Base-by-base conservation (phyloP, 2,797 vertebrate genomes). In the Manis crassicaudata region DNA sequence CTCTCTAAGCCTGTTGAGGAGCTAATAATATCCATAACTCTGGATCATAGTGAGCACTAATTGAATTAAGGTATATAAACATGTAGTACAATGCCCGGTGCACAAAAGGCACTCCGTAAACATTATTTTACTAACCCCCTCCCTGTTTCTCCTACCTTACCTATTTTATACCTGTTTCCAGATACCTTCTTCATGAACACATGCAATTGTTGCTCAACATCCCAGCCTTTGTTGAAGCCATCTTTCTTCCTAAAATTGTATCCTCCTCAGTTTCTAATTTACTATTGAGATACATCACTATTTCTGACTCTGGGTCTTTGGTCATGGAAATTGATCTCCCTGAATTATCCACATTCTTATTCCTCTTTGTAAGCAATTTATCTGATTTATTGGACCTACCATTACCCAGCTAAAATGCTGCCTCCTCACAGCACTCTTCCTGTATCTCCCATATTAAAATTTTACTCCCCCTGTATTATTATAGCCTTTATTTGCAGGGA, bases 351-450 rank as follows among this genome's bases (percentile, higher is more conserved):
- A 32, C 35, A 67, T 52, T 84, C 32, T 62, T 7, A 62, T 70
- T 93, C 95, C 3, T 84, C n/a, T 89, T 67, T 88, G 56, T 73
- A 93, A 60, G 70, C 90, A 86, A 67, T 37, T 11, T 58, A 93
- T 90, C 32, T 32, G 52, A 95, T 85, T 86, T 89, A 52, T 76
- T 79, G 18, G 23, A 86, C 27, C 40, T 32, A 62, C 20, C 29
- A 58, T 83, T 76, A 56, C 40, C 35, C 2, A 50, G 60, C 37
- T 68, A 63, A 92, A 75, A 68, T 84, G 27, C 27, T 80, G 50
- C 76, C 13, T 90, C 43, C 96, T 86, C 27, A 16, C 13, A 52
- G 54, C 92, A 87, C 20, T 25, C 54, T 83, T 60, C 21, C 35
- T 75, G 46, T 76, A 77, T 91, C 9, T 10, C 9, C 63, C 60